A percentile compares a stretch with the other conserved stretches of the same genome.
Conservation (phyloP, 2,888 invertebrate species). For the Pseudococcus longispinus region DNA sequence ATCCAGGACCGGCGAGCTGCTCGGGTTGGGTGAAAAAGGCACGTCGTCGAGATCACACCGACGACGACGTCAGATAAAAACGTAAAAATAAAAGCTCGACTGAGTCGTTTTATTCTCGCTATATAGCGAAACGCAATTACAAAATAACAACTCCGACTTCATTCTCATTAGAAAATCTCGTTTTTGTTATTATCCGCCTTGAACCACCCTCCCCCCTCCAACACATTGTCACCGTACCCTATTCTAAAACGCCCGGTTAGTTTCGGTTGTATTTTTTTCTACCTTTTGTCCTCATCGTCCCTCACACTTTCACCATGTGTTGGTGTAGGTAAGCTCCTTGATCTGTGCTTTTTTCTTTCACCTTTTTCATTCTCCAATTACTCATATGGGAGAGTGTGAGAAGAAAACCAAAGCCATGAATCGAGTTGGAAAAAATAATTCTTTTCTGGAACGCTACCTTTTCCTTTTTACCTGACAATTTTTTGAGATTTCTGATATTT, state of each 20-base stretch:
- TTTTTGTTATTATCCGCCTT: constrained; percentile 15
- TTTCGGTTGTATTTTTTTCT: neutral
- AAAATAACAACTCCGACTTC: constrained; percentile 29
- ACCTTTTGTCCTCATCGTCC: neutral
- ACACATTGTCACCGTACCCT: no score
- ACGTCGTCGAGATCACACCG: constrained; percentile 21
- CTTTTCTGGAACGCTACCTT: no score
- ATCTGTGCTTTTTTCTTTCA: neutral
- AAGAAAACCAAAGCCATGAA: neutral
- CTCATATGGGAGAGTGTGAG: neutral
- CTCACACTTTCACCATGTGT: neutral
- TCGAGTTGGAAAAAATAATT: neutral
- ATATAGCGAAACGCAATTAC: constrained; percentile 5
- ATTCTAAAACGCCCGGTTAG: neutral
- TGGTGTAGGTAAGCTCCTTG: neutral
- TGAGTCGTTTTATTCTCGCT: neutral
- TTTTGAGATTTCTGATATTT: no score
- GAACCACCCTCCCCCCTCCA: neutral
- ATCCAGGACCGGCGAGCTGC: no score
- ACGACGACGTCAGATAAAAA: neutral
- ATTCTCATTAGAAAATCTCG: constrained; percentile 35
- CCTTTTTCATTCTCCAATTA: neutral
- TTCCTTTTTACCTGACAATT: no score
- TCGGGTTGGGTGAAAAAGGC: neutral
- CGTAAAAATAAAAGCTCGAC: neutral